Conservation (phyloP, 2,113 vertebrate genomes). For the Corythornis madagascariensis region DNA sequence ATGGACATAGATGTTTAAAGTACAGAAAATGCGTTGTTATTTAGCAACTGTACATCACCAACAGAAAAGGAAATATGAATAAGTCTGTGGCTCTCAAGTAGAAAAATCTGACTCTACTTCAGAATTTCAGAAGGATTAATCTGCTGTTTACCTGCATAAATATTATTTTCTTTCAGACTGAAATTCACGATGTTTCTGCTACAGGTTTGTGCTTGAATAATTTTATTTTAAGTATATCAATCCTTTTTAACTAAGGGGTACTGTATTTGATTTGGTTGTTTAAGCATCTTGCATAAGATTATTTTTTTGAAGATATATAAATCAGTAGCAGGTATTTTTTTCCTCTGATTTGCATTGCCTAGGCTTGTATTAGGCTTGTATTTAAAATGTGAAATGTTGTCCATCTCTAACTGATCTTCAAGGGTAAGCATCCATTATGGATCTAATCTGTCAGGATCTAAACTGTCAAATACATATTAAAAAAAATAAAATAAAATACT, state of each 20-base stretch:
- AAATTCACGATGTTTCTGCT: neutral
- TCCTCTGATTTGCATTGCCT: neutral
- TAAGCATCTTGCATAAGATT: too few species aligned
- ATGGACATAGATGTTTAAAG: neutral
- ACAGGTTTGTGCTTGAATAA: neutral
- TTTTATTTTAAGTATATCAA: neutral
- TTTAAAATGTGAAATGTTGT: neutral
- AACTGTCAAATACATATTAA: neutral
- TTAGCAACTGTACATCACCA: neutral
- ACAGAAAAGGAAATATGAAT: neutral
- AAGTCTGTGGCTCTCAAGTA: neutral
- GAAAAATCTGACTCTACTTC: neutral
- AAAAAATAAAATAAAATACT: neutral
- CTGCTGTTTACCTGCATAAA: neutral
- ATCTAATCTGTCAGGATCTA: neutral
- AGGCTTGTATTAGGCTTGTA: neutral
- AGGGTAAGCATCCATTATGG: neutral
- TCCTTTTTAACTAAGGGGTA: neutral
- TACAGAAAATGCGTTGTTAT: neutral
- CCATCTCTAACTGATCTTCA: neutral
- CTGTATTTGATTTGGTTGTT: neutral
- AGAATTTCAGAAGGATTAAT: neutral
- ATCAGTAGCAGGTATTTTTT: neutral
- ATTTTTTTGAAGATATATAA: too few species aligned
- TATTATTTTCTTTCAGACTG: neutral